These are phyloP conservation scores for Pristionchus entomophagus DNA, from an alignment of 2,888 invertebrate species.

Conservation along the genomic window DNA sequence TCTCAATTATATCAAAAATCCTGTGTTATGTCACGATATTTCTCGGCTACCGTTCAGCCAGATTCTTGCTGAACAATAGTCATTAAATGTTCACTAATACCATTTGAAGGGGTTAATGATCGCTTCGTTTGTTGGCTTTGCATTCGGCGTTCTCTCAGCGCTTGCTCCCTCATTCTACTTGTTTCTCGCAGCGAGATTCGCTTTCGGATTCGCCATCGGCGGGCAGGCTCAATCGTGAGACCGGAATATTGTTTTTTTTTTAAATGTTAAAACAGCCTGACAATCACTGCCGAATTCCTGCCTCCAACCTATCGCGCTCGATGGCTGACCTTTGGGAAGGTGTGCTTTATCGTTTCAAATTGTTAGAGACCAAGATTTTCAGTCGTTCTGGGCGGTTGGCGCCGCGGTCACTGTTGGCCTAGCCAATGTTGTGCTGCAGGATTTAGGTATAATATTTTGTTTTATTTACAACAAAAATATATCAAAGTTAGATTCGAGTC, in stretches of 20 bases:
- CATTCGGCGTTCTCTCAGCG: background rate
- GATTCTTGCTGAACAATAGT: too few species aligned
- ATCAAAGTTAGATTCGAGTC: background rate
- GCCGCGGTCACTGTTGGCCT: background rate
- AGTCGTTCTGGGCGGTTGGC: constrained; percentile 20
- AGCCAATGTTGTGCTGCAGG: background rate
- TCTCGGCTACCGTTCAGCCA: too few species aligned
- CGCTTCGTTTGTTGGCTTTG: background rate
- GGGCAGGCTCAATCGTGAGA: constrained; percentile 5
- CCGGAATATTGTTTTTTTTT: background rate
- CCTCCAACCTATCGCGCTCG: background rate
- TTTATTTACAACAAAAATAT: background rate
- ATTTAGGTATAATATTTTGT: background rate
- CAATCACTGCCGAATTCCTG: background rate
- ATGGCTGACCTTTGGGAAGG: background rate
- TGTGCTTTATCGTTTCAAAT: background rate
- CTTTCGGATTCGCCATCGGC: background rate
- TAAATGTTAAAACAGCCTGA: background rate
- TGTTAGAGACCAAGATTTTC: background rate
- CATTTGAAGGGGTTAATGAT: background rate
- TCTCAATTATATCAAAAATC: too few species aligned
- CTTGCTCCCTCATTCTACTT: background rate
- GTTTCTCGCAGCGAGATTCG: background rate
- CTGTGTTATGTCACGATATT: too few species aligned
- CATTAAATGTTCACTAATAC: background rate